Base-by-base conservation (phyloP, 2,888 invertebrate genomes). In the Drosophila mimica region DNA sequence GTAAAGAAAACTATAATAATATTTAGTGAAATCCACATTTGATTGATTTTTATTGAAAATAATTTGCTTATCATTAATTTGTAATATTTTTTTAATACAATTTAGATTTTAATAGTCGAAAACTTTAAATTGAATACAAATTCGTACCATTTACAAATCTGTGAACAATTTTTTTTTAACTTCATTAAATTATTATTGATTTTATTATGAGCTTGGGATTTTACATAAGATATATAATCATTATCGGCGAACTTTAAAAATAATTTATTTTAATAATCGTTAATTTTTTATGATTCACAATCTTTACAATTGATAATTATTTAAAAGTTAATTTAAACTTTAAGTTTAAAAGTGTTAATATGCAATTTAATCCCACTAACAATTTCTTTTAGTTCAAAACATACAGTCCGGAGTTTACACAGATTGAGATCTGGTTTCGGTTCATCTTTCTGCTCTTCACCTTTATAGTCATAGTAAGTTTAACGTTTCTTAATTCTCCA, bases 381-480 rank as follows among this genome's bases (percentile, higher is more conserved):
- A 20, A 25, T 46, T 46, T 36, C 53, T 59, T 74, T 0, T 94
- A 99, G 99, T 98, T 98, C 92, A 98, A 98, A 94, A 98, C 97
- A 4, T 99, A 98, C 94, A 99, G 98, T 93, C 97, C 98, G 54
- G 97, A 97, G 13, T 99, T 99, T 92, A 99, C 99, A 36, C 98
- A 98, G 94, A 96, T 99, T 92, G 99, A 99, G 94, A 98, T 99
- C 74, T 99, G 99, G 98, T 98, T 99, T 92, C 94, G 99, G 82
- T 97, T 99, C 92, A 97, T 99, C 88, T 99, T 99, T 93, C 94
- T 99, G 59, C 94, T 98, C 49, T 95, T 97, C 48, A 96, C 98
- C 2, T 99, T 99, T 92, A 93, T 96, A 69, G 96, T 97, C 43
- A 96, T 97, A 84, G 98, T 98, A 95, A 96, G 96, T 64, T 36